phyloP scores from a whole-genome alignment of 2,797 vertebrate species.

The Ibycter americanus region DNA sequence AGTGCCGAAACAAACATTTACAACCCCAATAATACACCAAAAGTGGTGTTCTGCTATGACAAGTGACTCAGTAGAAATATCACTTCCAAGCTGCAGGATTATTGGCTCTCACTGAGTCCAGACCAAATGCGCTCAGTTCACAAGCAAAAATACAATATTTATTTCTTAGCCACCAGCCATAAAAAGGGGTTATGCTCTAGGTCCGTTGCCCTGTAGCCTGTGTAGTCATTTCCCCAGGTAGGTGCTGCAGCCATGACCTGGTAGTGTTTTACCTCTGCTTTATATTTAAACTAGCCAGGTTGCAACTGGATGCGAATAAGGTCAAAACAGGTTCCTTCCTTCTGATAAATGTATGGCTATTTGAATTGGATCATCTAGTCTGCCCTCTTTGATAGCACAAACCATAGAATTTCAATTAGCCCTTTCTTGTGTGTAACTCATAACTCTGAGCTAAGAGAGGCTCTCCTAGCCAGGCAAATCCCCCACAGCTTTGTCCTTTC shows the following conservation, averaged over 20 bases:
- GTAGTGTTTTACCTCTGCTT: background rate
- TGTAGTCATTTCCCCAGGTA: background rate
- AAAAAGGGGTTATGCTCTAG: background rate
- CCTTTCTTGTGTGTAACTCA: background rate
- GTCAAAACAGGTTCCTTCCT: background rate
- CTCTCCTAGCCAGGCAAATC: background rate
- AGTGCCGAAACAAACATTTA: background rate
- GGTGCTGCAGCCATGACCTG: background rate
- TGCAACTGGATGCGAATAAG: background rate
- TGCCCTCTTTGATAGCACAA: background rate
- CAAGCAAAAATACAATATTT: background rate
- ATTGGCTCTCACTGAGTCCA: background rate
- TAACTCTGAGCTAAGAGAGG: background rate
- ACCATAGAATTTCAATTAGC: background rate
- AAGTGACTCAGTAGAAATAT: background rate
- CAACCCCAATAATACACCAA: background rate
- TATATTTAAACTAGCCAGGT: background rate
- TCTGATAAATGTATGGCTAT: background rate
- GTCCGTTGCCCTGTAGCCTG: background rate
- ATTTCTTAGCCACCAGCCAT: background rate
- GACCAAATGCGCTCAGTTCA: background rate
- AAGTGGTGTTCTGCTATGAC: background rate
- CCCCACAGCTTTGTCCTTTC: background rate
- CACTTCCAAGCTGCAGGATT: background rate
- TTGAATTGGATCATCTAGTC: background rate